Base-by-base conservation (phyloP, 2,797 vertebrate genomes). In the Anomalospiza imberbis region DNA sequence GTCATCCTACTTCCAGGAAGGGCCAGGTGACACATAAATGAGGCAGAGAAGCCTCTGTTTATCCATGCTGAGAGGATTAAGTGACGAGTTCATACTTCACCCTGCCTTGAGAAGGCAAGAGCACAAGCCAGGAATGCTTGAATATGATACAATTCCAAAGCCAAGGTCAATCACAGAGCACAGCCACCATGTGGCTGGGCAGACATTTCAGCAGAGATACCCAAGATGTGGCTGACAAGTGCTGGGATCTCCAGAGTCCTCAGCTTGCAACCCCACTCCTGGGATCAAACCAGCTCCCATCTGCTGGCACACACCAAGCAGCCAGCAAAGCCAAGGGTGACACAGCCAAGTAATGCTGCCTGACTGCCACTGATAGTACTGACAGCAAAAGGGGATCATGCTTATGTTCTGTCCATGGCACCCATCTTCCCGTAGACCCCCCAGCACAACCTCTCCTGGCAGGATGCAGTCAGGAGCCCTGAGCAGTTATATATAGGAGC, bases 401-500 rank as follows among this genome's bases (percentile, higher is more conserved):
- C 62, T 96, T 44, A 73, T 38, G 70, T 55, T 94, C 45, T 73
- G 72, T 21, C 57, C 68, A 29, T 3, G 5, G 40, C 76, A 47
- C 29, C 22, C 17, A 16, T 72, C n/a, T 80, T 74, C 82, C 45
- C n/a, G 6, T 4, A 75, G 29, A 66, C 5, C 10, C 40, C 26
- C 13, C 84, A 93, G 63, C 3, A 2, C 78, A 84, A 96, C 88
- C 81, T 66, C 74, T 72, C 85, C 94, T 60, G 19, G 96, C 95
- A 95, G 86, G 87, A 93, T 79, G 67, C 89, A 89, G 71, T 73
- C 86, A 94, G 78, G 68, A 74, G 88, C 42, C 61, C 74, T 13
- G 51, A 15, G 21, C 4, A 7, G 94, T 97, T 98, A 97, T 96
- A 97, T 97, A 97, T 97, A 98, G 97, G 95, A 97, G 50, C 34